These are phyloP conservation scores for Drosophila koepferae DNA, from an alignment of 2,888 invertebrate species.

Conservation along the genomic window DNA sequence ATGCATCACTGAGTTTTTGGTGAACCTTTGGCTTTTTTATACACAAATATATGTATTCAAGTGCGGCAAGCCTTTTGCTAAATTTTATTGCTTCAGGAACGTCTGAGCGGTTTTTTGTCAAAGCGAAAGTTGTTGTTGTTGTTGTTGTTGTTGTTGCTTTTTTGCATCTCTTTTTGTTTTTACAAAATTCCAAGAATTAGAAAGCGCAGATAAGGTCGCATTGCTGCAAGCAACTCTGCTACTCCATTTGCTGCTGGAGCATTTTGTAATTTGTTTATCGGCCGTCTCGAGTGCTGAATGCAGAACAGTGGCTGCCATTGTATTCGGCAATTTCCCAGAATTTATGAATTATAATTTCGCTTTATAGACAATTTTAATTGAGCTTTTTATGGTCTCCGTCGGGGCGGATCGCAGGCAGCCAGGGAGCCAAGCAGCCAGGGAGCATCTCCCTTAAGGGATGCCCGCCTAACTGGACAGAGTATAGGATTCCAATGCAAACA, in stretches of 20 bases:
- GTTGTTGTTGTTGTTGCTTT: neutral
- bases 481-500: slow-evolving; percentile 69
- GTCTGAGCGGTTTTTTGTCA: slow-evolving; percentile 52
- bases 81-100: slow-evolving; percentile 48
- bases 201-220: slow-evolving; percentile 33
- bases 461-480: slow-evolving; percentile 38
- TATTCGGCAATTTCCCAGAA: slow-evolving; percentile 85
- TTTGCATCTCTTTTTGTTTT: neutral
- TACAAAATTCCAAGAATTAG: slow-evolving; percentile 59
- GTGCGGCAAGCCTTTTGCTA: slow-evolving; percentile 36
- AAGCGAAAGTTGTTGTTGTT: slow-evolving; percentile 43
- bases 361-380: slow-evolving; percentile 84
- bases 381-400: slow-evolving; percentile 81
- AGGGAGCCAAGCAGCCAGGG: too few relatives aligned
- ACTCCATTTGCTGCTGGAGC: slow-evolving; percentile 35
- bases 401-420: neutral
- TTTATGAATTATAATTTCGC: slow-evolving; percentile 84
- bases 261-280: slow-evolving; percentile 69
- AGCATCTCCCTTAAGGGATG: slow-evolving; percentile 7
- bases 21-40: slow-evolving; percentile 64
- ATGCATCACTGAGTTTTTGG: slow-evolving; percentile 72
- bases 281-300: slow-evolving; percentile 43
- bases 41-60: slow-evolving; percentile 46
- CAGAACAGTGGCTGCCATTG: slow-evolving; percentile 82
- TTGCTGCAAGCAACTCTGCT: slow-evolving; percentile 31